These are phyloP conservation scores for Pseudonaja textilis DNA, from an alignment of 2,113 vertebrate species.

Conservation along the genomic window DNA sequence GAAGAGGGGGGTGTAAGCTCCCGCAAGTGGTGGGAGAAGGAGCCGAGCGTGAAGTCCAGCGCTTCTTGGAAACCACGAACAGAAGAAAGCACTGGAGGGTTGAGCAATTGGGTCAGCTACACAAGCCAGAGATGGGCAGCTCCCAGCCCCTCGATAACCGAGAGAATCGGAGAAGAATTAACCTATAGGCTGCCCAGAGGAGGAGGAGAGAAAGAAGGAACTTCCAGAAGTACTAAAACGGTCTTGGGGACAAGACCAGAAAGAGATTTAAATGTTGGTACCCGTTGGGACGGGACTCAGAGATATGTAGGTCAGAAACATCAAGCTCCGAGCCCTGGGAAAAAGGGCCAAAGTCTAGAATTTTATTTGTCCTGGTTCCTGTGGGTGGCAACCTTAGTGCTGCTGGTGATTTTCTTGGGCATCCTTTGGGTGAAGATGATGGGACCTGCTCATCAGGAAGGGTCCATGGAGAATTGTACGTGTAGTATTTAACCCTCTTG, in stretches of 20 bases:
- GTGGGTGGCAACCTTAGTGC: constrained; percentile 41
- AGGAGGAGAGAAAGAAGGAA: rapidly evolving
- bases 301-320: constrained; percentile 18
- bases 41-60: background rate
- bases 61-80: background rate
- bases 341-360: constrained; percentile 39
- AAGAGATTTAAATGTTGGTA: background rate
- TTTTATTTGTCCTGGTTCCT: constrained; percentile 51
- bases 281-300: background rate
- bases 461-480: constrained; percentile 46
- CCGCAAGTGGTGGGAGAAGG: background rate
- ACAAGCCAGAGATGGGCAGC: background rate
- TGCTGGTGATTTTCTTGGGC: constrained; percentile 57
- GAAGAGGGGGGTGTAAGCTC: background rate
- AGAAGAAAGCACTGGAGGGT: background rate
- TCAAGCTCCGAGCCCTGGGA: background rate
- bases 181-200: constrained; percentile 37
- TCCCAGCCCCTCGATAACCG: background rate
- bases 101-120: background rate
- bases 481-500: constrained; percentile 8
- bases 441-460: constrained; percentile 45
- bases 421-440: constrained; percentile 64
- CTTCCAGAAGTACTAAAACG: background rate
- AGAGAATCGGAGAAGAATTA: constrained; percentile 1
- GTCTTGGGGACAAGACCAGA: background rate